These are phyloP conservation scores for Oegoconia quadripuncta DNA, from an alignment of 2,888 invertebrate genomes.

Conservation along the genomic window DNA sequence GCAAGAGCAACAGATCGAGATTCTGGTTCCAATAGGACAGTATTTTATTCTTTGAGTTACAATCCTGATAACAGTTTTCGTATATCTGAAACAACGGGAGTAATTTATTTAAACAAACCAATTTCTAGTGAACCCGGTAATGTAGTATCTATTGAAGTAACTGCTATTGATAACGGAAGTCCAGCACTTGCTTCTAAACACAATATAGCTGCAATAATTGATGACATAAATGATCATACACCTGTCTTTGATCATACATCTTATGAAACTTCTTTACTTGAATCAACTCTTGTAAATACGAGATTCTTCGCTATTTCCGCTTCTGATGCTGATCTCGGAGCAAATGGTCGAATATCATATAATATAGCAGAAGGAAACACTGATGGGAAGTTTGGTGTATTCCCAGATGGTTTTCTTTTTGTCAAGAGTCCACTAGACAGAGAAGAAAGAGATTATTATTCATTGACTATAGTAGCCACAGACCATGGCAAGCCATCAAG, in stretches of 20 bases:
- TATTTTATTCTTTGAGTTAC: conserved; percentile 88
- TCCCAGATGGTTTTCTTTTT: conserved; percentile 96
- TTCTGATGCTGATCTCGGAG: conserved; percentile 91
- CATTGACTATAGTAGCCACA: conserved; percentile 89
- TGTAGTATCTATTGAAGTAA: conserved; percentile 86
- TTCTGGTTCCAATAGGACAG: conserved; percentile 91
- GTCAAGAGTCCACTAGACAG: conserved; percentile 92
- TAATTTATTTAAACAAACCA: conserved; percentile 91
- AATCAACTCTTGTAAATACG: conserved; percentile 94
- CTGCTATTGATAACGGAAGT: conserved; percentile 90
- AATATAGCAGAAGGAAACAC: conserved; percentile 91
- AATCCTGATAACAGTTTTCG: conserved; percentile 90
- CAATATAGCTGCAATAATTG: conserved; percentile 84
- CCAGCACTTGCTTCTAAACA: conserved; percentile 87
- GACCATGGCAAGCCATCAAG: conserved; percentile 89
- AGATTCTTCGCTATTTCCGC: conserved; percentile 94
- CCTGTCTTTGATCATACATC: conserved; percentile 95
- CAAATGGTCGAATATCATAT: conserved; percentile 89
- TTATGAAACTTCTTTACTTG: conserved; percentile 94
- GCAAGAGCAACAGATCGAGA: conserved; percentile 93
- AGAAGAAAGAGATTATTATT: conserved; percentile 95
- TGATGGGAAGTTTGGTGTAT: conserved; percentile 93
- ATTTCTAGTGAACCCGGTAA: conserved; percentile 87
- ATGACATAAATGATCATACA: conserved; percentile 97
- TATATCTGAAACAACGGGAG: conserved; percentile 92